These are phyloP conservation scores for Beroe forskalii DNA, from an alignment of 37 sponge, comb jelly and placozoan species.

Conservation along the genomic window DNA sequence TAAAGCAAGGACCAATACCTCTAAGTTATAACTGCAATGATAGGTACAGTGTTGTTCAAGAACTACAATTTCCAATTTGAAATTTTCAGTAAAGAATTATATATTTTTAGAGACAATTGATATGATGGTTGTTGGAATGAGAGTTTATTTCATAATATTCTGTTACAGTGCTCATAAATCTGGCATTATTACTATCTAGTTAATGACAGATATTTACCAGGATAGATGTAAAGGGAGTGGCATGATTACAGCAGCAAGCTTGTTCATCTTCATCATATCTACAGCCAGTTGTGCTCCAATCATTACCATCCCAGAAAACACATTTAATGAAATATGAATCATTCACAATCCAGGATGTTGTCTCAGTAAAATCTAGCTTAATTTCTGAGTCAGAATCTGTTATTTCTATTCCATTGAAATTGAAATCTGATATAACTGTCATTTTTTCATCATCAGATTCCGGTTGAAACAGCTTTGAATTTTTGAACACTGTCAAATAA, in stretches of 20 bases:
- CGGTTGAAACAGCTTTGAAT: conserved; percentile 1
- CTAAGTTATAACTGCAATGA: too few species aligned
- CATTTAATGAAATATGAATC: conserved; percentile 9
- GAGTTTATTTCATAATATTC: too few species aligned
- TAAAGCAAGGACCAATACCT: too few species aligned
- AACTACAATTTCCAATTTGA: too few species aligned
- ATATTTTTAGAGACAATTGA: too few species aligned
- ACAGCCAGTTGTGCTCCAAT: neutral
- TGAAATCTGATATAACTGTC: conserved; percentile 15
- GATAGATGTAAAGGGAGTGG: conserved; percentile 40
- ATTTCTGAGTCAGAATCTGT: neutral
- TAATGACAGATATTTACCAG: conserved; percentile 32
- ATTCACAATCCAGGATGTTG: neutral
- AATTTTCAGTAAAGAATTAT: too few species aligned
- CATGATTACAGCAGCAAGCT: conserved; percentile 36
- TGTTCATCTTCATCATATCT: neutral
- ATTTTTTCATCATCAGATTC: neutral
- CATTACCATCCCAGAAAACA: conserved; percentile 23
- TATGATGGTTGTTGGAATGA: too few species aligned
- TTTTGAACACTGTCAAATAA: conserved; percentile 12
- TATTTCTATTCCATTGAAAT: neutral
- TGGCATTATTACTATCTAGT: too few species aligned
- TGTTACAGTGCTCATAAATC: too few species aligned
- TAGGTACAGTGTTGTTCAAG: too few species aligned
- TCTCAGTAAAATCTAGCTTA: neutral